Evolutionary conservation across 2,888 invertebrate species (phyloP), one percentile per base, ranked within the genome.

Genomic region (Pollenia labialis): DNA sequence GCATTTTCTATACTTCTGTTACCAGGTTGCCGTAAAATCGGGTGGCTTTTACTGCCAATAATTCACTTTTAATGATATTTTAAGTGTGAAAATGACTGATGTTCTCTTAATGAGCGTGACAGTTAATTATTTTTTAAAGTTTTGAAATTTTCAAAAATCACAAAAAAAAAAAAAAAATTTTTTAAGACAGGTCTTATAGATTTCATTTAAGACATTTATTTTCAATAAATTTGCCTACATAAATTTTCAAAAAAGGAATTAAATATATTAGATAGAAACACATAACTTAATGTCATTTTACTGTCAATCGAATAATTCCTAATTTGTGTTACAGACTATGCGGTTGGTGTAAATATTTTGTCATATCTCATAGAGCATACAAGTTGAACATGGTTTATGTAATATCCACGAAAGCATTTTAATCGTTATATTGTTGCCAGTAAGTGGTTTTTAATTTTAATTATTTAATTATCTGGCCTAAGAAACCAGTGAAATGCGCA

Each of bases 101-200:
- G 79, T 69, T 79, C 69, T 79, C 58, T 79, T 69, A 76, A 76
- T 66, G 76, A 66, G 62, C 18, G 52, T 18, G n/a, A 44, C 64
- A 64, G 12, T 10, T 54, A 76, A 50, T 23, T 64, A 52, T 32
- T 64, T 18, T 44, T 50, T 23, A 18, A 62, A 62, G 32, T 60
- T 60, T 14, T 32, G 32, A 32, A 32, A 32, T 32, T 32, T 6
- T 32, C 32, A 32, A 32, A 32, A 12, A 11, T 60, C 48, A 40
- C 7, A n/a, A 42, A 3, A 10, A 58, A 32, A 16, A 1, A 58
- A 16, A 23, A n/a, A 74, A 46, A 32, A 1, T 18, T 62, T 75
- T 32, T 32, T 32, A 32, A 32, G 6, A 32, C 32, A 32, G 32
- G 32, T 32, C 32, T 32, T 32, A 6, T 32, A 6, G 32, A 32